Conservation (phyloP, 1,140 invertebrate genomes). For the Chrysomallon squamiferum region DNA sequence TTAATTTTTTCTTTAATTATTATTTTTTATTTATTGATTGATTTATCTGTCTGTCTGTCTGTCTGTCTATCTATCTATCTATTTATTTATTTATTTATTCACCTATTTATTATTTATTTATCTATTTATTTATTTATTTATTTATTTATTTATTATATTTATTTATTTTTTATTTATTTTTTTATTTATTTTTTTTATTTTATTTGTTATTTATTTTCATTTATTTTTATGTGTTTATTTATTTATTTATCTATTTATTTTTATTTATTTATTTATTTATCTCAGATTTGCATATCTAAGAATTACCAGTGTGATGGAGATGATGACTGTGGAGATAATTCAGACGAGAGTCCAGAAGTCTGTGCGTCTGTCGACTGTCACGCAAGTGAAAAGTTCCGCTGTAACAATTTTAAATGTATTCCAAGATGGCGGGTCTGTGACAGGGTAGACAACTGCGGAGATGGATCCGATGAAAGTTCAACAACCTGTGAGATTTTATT, state of each 20-base stretch:
- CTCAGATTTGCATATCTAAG: slow-evolving; percentile 51
- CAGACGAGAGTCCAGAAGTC: slow-evolving; percentile 90
- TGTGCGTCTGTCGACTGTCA: slow-evolving; percentile 72
- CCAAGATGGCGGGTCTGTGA: slow-evolving; percentile 84
- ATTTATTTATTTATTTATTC: too few species aligned
- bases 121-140: too few species aligned
- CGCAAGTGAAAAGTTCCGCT: slow-evolving; percentile 70
- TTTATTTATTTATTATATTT: too few species aligned
- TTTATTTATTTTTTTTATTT: too few species aligned
- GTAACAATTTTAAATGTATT: slow-evolving; percentile 74
- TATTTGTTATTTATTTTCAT: too few species aligned
- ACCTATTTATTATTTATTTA: too few species aligned
- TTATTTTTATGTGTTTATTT: not conserved
- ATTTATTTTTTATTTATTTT: too few species aligned
- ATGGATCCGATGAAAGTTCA: slow-evolving; percentile 82
- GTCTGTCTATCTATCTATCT: too few species aligned
- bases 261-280: not conserved
- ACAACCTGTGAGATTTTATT: slow-evolving; percentile 26
- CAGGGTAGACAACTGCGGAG: slow-evolving; percentile 86
- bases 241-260: not conserved
- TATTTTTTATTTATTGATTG: too few species aligned
- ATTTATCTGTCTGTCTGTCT: too few species aligned
- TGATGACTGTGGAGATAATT: slow-evolving; percentile 92
- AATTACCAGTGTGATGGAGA: slow-evolving; percentile 67
- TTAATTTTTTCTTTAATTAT: too few species aligned